Conservation (phyloP, 2,888 invertebrate species). For the Oligia fasciuncula region DNA sequence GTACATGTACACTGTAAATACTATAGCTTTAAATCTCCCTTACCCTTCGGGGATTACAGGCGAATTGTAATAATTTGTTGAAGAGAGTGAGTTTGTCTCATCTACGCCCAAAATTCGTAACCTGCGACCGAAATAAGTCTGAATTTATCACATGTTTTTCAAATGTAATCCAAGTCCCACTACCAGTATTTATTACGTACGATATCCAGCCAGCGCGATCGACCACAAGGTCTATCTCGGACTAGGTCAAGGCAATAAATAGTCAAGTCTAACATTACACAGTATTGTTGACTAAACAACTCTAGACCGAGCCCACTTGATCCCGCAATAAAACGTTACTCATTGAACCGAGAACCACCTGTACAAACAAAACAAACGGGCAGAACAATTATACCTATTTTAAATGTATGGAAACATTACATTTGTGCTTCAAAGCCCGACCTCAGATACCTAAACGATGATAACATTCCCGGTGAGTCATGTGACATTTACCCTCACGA, state of each 20-base stretch:
- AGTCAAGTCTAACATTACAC: slow-evolving; percentile 52
- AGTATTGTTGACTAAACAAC: slow-evolving; percentile 57
- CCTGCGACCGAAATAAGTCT: slow-evolving; percentile 16
- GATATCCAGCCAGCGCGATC: slow-evolving; percentile 42
- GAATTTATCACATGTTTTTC: slow-evolving; percentile 23
- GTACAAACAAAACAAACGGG: slow-evolving; percentile 56
- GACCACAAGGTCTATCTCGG: slow-evolving; percentile 50
- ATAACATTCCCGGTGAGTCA: slow-evolving; percentile 64
- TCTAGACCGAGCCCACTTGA: slow-evolving; percentile 46
- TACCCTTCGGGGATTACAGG: background rate
- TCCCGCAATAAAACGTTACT: slow-evolving; percentile 44
- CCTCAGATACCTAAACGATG: slow-evolving; percentile 43
- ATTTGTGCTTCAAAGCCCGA: slow-evolving; percentile 39
- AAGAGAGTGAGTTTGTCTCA: slow-evolving; percentile 1
- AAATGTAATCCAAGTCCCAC: slow-evolving; percentile 27
- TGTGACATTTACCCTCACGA: slow-evolving; percentile 20
- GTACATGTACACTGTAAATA: background rate
- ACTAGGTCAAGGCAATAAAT: slow-evolving; percentile 53
- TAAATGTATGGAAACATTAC: slow-evolving; percentile 59
- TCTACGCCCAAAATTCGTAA: background rate
- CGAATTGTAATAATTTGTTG: background rate
- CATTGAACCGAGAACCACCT: slow-evolving; percentile 59
- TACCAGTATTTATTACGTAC: slow-evolving; percentile 49
- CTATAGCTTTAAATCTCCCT: background rate
- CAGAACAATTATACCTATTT: slow-evolving; percentile 52